Base-by-base conservation (phyloP, 2,888 invertebrate genomes). In the Sipunculus nudus region DNA sequence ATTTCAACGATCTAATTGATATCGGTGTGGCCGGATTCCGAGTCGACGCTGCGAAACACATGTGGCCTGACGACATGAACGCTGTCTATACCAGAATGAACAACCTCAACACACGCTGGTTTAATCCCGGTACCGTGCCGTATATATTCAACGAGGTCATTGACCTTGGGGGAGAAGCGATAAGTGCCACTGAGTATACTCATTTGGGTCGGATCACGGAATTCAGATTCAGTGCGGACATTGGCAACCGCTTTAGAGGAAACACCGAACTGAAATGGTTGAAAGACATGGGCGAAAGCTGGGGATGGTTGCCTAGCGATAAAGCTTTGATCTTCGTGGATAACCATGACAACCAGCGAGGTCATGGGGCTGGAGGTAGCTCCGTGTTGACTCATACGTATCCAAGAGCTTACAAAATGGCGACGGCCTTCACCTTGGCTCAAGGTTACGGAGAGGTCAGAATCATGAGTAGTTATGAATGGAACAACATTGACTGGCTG, bases 321-420 rank as follows among this genome's bases (percentile, higher is more conserved):
- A 86, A 57, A 23, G 87, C 91, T 3, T 73, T 93, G 0, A 88
- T 90, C 16, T 93, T 94, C 76, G 88, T 93, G 55, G 93, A 94
- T 75, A 95, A 95, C 82, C 94, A 95, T 75, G 94, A 95, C 78
- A 92, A 91, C 75, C 93, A 94, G 79, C 87, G 94, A 72, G 74
- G 70, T 8, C 71, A 71, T 53, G 71, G 71, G 16, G 56, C 53
- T 2, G 62, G 65, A 21, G 60, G 59, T 25, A 73, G 73, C 0
- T 63, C 61, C 28, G 59, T 72, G 45, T 47, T 71, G 5, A 76
- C 74, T 1, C 68, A 72, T 54, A 70, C 70, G 56, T 55, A n/a
- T n/a, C n/a, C n/a, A n/a, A n/a, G 26, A n/a, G n/a, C n/a, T 38
- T 84, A 84, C 68, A 78, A 76, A 53, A 62, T 83, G 72, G 95